A percentile compares a stretch with the other conserved stretches of the same genome.
Conservation (phyloP, 2,888 invertebrate genomes). For the Nowickia ferox region DNA sequence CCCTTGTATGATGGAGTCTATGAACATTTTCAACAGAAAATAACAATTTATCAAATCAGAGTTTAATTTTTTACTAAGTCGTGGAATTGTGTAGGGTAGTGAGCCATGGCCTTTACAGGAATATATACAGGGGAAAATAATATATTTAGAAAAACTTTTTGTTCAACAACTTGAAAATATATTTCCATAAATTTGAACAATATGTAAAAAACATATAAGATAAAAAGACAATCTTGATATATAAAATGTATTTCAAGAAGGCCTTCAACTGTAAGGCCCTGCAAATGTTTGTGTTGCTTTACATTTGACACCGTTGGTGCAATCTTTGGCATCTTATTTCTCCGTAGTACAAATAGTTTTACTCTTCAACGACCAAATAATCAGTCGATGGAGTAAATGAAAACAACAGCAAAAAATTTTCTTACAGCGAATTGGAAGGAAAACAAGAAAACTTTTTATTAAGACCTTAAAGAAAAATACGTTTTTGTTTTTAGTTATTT, state of each 20-base stretch:
- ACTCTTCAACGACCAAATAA: conserved; percentile 28
- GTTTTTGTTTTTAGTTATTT: conserved; percentile 29
- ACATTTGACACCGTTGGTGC: neutral
- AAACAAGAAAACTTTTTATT: conserved; percentile 62
- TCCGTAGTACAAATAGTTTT: neutral
- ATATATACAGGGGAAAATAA: no score
- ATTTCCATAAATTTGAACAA: no score
- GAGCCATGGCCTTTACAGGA: no score
- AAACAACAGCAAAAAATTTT: conserved; percentile 29
- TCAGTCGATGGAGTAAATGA: conserved; percentile 46
- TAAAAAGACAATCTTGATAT: neutral
- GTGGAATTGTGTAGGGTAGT: no score
- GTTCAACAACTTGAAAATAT: no score
- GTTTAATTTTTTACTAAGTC: no score
- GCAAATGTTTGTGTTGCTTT: neutral
- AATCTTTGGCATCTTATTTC: conserved; percentile 9
- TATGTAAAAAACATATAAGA: no score
- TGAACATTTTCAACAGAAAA: no score
- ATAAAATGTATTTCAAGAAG: neutral
- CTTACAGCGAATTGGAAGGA: conserved; percentile 3
- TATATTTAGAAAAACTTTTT: no score
- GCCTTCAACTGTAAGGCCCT: neutral
- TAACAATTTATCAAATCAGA: no score
- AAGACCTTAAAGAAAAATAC: conserved; percentile 53
- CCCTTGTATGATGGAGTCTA: no score